Evolutionary conservation across 2,888 invertebrate genomes (phyloP).

Genomic region (Oasisia sp.): DNA sequence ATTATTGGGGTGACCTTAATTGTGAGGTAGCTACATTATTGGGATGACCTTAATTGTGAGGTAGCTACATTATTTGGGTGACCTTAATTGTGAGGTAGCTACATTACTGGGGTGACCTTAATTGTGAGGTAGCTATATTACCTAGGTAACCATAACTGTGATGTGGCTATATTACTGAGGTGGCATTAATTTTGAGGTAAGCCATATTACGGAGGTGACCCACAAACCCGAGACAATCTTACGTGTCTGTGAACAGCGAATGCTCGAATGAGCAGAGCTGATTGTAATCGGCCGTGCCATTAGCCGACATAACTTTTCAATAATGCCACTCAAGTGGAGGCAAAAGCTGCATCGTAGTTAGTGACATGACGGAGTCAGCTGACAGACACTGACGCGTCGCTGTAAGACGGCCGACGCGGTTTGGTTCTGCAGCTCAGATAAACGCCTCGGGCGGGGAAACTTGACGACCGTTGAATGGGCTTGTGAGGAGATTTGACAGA

Average conservation of each 20-base stretch:
- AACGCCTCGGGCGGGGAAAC: neutral
- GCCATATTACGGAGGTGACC: no score
- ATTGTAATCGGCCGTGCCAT: neutral
- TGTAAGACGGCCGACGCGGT: neutral
- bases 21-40: no score
- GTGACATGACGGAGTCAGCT: neutral
- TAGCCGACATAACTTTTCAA: slow-evolving; percentile 1
- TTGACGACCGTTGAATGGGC: neutral
- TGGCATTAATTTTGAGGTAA: no score
- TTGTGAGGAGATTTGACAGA: neutral
- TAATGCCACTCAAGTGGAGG: neutral
- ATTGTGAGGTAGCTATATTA: no score
- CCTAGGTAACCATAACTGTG: no score
- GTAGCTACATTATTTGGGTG: no score
- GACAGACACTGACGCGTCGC: neutral
- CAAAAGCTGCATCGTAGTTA: neutral
- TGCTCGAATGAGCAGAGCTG: neutral
- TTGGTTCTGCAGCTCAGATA: neutral
- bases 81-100: no score
- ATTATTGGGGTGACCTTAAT: no score
- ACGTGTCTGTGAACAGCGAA: neutral
- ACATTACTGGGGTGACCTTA: no score
- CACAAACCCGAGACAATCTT: no score
- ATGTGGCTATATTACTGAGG: no score
- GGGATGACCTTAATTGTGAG: no score